A percentile compares a stretch with the other conserved stretches of the same genome.
These are phyloP conservation scores for Eptesicus fuscus DNA, from an alignment of 2,113 vertebrate genomes.

Conservation along the genomic window DNA sequence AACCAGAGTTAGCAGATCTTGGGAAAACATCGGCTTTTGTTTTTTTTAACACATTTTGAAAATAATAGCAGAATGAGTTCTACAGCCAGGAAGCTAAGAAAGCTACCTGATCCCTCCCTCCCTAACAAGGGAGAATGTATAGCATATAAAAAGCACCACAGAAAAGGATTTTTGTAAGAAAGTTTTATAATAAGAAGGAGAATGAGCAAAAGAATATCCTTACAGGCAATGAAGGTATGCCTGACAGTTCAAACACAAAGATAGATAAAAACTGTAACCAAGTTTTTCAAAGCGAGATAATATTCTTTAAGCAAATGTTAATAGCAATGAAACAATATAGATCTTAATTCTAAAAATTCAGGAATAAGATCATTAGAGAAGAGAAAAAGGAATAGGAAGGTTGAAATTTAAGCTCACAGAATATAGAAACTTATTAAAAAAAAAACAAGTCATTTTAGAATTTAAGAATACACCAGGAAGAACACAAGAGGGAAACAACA, in stretches of 20 bases:
- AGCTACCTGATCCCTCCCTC: background rate
- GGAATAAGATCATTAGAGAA: background rate
- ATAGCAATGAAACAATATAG: background rate
- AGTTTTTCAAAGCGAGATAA: background rate
- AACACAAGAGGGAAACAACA: background rate
- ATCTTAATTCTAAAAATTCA: background rate
- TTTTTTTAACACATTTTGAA: slow-evolving; percentile 14
- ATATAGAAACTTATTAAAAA: background rate
- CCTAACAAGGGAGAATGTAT: background rate
- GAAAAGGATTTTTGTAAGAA: background rate
- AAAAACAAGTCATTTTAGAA: background rate
- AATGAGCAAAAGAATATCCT: background rate
- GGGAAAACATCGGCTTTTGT: background rate
- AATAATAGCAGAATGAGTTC: background rate
- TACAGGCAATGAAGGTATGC: background rate
- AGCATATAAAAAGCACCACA: background rate
- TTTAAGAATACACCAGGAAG: background rate
- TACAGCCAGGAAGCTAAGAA: background rate
- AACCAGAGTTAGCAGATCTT: background rate
- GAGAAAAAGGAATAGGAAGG: background rate
- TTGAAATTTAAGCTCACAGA: background rate
- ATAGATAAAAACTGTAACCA: background rate
- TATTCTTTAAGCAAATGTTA: background rate
- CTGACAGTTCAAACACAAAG: background rate
- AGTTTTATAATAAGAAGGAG: background rate